Conservation (phyloP, 2,113 vertebrate species). For the Motacilla alba region DNA sequence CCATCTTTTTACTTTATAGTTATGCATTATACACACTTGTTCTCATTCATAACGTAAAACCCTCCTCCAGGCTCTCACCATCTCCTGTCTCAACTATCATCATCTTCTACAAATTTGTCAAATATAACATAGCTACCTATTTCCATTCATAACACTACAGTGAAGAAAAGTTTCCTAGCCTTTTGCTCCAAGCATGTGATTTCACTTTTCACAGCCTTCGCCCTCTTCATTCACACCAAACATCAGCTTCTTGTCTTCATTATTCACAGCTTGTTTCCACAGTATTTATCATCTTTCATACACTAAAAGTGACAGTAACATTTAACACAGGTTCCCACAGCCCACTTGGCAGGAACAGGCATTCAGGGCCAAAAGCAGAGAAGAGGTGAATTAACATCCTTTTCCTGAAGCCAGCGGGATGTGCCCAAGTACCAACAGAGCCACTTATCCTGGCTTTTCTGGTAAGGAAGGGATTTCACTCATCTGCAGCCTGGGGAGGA, state of each 20-base stretch:
- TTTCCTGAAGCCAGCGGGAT: background rate
- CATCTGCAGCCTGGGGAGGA: background rate
- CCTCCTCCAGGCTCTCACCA: conserved; percentile 33
- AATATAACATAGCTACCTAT: conserved; percentile 19
- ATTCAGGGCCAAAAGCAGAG: conserved; percentile 14
- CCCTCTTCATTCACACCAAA: conserved; percentile 52
- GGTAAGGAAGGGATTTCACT: background rate
- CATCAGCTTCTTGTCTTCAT: conserved; percentile 62
- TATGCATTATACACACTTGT: background rate
- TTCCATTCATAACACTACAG: conserved; percentile 50
- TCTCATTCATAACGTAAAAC: background rate
- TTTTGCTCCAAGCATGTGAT: conserved; percentile 46
- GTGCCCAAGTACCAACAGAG: background rate
- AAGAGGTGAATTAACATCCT: background rate
- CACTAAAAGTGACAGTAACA: conserved; percentile 51
- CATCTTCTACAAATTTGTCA: background rate
- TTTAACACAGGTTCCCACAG: conserved; percentile 37
- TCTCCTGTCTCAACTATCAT: background rate
- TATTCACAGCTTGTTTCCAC: conserved; percentile 55
- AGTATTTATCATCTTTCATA: conserved; percentile 50
- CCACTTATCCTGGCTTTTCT: background rate
- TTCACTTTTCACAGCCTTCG: conserved; percentile 45
- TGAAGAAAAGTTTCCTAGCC: conserved; percentile 15
- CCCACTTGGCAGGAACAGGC: conserved; percentile 20
- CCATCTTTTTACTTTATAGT: background rate